Conservation (phyloP, 1,140 invertebrate genomes). For the Brachionus calyciflorus region DNA sequence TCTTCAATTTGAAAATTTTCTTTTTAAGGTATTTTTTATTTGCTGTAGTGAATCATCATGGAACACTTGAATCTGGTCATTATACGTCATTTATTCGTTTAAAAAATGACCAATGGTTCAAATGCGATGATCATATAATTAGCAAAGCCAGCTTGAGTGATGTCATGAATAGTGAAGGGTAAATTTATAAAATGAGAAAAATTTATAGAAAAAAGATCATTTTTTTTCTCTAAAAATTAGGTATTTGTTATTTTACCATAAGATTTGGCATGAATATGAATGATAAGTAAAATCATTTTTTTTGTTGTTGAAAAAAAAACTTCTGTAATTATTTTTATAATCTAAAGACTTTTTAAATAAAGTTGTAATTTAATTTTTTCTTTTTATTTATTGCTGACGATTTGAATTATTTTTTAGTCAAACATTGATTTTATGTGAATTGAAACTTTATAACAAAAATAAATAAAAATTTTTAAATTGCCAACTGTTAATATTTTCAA, state of each 20-base stretch:
- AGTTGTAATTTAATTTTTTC: too few species aligned
- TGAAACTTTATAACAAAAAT: too few species aligned
- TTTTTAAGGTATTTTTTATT: constrained; percentile 25
- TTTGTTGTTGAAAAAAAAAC: too few species aligned
- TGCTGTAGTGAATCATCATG: constrained; percentile 72
- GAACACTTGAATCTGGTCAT: constrained; percentile 83
- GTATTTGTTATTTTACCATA: constrained; percentile 43
- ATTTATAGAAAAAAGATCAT: neutral
- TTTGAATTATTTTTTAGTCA: too few species aligned
- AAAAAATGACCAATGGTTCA: constrained; percentile 73
- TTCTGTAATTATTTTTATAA: too few species aligned
- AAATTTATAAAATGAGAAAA: constrained; percentile 54
- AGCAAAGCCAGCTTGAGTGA: constrained; percentile 79
- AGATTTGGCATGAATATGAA: constrained; percentile 45
- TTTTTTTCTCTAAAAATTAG: neutral
- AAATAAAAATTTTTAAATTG: too few species aligned
- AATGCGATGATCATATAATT: constrained; percentile 87
- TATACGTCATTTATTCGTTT: constrained; percentile 61
- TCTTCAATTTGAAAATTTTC: too few species aligned
- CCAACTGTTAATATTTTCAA: too few species aligned
- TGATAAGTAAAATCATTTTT: neutral
- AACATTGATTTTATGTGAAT: too few species aligned
- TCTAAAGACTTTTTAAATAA: too few species aligned
- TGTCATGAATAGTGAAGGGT: constrained; percentile 91
- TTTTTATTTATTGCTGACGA: too few species aligned